Conservation (phyloP, 2,113 vertebrate species). For the Protobothrops mucrosquamatus region DNA sequence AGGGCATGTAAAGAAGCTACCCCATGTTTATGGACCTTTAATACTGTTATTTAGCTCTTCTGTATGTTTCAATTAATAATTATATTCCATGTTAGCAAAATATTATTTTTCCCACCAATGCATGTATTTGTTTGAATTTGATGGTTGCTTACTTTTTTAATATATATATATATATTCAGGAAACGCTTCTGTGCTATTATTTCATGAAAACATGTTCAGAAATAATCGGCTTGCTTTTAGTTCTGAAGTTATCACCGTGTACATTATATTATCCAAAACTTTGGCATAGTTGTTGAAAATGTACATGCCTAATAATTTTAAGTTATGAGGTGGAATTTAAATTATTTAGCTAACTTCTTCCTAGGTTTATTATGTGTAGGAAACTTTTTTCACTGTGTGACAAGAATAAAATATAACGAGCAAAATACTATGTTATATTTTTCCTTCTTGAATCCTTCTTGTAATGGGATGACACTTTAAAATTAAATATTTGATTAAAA, state of each 20-base stretch:
- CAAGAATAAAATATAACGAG: not conserved
- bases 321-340: not conserved
- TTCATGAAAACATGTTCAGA: conserved; percentile 56
- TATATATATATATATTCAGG: conserved; percentile 39
- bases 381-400: not conserved
- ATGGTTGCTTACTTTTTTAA: conserved; percentile 24
- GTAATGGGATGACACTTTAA: not conserved
- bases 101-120: not conserved
- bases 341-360: not conserved
- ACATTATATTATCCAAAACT: conserved; percentile 30
- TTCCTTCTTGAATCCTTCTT: not conserved
- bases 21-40: not conserved
- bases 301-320: not conserved
- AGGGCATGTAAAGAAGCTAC: not conserved
- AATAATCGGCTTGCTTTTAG: conserved; percentile 59
- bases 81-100: not conserved
- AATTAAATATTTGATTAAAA: not conserved
- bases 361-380: not conserved
- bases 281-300: conserved; percentile 14
- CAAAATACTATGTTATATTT: not conserved
- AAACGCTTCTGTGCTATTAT: conserved; percentile 41
- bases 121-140: conserved; percentile 8
- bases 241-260: not conserved
- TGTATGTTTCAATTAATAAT: not conserved
- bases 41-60: not conserved